Evolutionary conservation across 2,888 invertebrate genomes (phyloP).

Genomic region (Aporophyla nigra): DNA sequence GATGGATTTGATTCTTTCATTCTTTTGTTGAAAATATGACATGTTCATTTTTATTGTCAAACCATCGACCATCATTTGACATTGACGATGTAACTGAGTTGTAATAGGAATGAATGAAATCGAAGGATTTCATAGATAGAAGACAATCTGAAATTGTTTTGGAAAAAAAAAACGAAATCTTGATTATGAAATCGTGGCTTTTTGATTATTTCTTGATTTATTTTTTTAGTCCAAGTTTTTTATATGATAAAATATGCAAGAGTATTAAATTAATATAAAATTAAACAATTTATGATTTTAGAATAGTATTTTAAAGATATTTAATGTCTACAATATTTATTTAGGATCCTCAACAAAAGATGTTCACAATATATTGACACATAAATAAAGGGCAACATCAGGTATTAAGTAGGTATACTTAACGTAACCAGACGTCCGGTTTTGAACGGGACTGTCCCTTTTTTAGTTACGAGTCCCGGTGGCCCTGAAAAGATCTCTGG

Average conservation of each 20-base stretch:
- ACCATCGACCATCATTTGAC: not conserved
- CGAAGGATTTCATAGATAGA: not conserved
- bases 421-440: too few species aligned
- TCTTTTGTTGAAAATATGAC: slow-evolving; percentile 24
- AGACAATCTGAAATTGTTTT: not conserved
- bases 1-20: slow-evolving; percentile 23
- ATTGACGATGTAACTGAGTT: not conserved
- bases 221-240: not conserved
- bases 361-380: too few species aligned
- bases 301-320: too few species aligned
- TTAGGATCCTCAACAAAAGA: too few species aligned
- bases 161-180: not conserved
- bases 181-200: not conserved
- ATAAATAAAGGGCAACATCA: too few species aligned
- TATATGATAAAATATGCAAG: not conserved
- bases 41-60: slow-evolving; percentile 29
- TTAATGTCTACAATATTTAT: too few species aligned
- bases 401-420: too few species aligned
- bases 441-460: too few species aligned
- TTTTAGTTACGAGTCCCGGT: too few species aligned
- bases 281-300: too few species aligned
- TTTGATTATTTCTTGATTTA: not conserved
- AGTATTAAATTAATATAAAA: too few species aligned
- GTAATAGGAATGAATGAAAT: not conserved
- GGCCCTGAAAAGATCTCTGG: too few species aligned